Base-by-base conservation (phyloP, 1,140 invertebrate species). In the Phenacoccus solenopsis region DNA sequence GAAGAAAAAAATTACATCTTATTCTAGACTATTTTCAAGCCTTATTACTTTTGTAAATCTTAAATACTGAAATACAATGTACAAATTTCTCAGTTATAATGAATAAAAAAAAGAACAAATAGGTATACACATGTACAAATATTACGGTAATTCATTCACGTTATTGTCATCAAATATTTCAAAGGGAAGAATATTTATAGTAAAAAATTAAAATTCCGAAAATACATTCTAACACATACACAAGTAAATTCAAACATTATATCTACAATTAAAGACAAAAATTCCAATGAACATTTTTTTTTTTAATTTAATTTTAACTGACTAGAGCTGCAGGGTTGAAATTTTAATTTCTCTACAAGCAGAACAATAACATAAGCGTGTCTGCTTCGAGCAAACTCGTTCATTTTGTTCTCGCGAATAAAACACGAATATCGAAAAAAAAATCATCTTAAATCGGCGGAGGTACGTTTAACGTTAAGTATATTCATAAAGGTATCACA, bases 91-190 rank as follows among this genome's bases (percentile, higher is more conserved):
- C 20, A 16, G 13, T 16, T 16, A 49, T 49, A 16, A 5, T 16
- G 30, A 32, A 32, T 7, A 32, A 49, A 49, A 49, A 49, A 9
- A 49, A 49, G n/a, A n/a, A n/a, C n/a, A n/a, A n/a, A n/a, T n/a
- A n/a, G n/a, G 20, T 49, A 49, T 49, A 49, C 38, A 49, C 38
- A 49, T 49, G 38, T 49, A 49, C 38, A 49, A 49, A 49, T 10
- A 49, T 49, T 49, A 49, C 16, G 38, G 38, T 49, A 49, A 49
- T 49, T 49, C 38, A 4, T 4, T 49, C 38, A 4, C 4, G 16
- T 49, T 49, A 49, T 49, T 49, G 38, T 49, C 38, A 49, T 49
- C 38, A 49, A 49, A 49, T 49, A 49, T n/a, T 49, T 49, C 38
- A n/a, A n/a, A n/a, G 38, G 38, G 38, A 49, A 49, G 38, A 49